Percentiles rank a stretch among this genome's conserved stretches.
These are phyloP conservation scores for Xiphophorus birchmanni DNA, from an alignment of 2,797 vertebrate genomes.

Conservation along the genomic window DNA sequence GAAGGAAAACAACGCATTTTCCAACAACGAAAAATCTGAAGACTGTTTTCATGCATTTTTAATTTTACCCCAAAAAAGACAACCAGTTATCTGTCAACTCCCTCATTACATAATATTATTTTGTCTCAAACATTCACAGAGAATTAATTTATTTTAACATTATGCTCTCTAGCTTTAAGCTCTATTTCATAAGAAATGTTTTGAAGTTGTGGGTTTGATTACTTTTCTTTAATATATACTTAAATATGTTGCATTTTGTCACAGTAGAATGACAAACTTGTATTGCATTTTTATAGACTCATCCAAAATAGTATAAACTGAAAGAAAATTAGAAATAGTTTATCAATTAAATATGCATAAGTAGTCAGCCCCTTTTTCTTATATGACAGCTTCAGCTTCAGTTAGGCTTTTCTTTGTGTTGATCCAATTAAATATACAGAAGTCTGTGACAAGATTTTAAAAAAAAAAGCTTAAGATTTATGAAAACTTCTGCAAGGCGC, in stretches of 20 bases:
- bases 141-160: conserved; percentile 62
- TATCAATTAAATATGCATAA: not conserved
- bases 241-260: not conserved
- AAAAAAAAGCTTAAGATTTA: not conserved
- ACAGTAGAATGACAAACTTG: not conserved
- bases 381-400: not conserved
- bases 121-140: conserved; percentile 51
- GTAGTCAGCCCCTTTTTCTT: not conserved
- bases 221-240: conserved; percentile 40
- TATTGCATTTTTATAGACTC: not conserved
- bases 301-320: not conserved
- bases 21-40: not conserved
- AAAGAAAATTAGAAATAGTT: not conserved
- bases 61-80: not conserved
- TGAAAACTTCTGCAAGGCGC: not conserved
- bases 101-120: conserved; percentile 31
- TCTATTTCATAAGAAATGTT: conserved; percentile 54
- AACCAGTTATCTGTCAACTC: not conserved
- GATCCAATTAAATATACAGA: not conserved
- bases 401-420: not conserved
- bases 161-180: conserved; percentile 20
- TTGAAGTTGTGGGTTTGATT: conserved; percentile 47
- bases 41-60: not conserved
- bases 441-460: not conserved
- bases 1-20: not conserved